These are phyloP conservation scores for Aphis gossypii DNA, from an alignment of 1,140 invertebrate species.

Conservation along the genomic window DNA sequence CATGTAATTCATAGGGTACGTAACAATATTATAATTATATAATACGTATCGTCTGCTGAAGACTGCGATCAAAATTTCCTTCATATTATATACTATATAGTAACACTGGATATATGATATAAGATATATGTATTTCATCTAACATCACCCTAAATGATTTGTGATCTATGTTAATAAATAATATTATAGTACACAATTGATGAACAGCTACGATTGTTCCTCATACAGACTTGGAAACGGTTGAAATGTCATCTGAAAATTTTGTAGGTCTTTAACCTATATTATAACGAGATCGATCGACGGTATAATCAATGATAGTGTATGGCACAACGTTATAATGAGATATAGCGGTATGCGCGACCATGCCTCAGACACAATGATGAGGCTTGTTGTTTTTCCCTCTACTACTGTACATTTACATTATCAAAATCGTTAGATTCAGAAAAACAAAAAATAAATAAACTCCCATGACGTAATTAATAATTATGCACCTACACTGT, in stretches of 20 bases:
- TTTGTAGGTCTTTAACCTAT: not conserved
- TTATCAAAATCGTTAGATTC: not conserved
- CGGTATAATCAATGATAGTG: not conserved
- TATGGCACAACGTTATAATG: not conserved
- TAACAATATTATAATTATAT: not conserved
- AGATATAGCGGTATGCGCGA: not conserved
- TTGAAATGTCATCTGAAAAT: not conserved
- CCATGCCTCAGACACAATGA: not conserved
- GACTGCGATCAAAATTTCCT: not conserved
- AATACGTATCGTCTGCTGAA: not conserved
- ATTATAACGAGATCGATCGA: not conserved
- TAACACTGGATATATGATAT: not conserved
- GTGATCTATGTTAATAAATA: not conserved
- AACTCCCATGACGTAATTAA: conserved; percentile 30
- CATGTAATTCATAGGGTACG: too few species aligned
- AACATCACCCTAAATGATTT: not conserved
- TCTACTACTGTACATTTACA: too few species aligned
- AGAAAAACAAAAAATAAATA: not conserved
- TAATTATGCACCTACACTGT: not conserved
- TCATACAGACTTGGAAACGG: not conserved
- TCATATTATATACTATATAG: too few species aligned
- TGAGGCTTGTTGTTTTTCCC: not conserved
- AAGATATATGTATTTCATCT: not conserved
- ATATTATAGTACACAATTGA: not conserved
- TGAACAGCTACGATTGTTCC: not conserved